Evolutionary conservation across 2,888 invertebrate species (phyloP).

Genomic region (Perizoma flavofasciatum): DNA sequence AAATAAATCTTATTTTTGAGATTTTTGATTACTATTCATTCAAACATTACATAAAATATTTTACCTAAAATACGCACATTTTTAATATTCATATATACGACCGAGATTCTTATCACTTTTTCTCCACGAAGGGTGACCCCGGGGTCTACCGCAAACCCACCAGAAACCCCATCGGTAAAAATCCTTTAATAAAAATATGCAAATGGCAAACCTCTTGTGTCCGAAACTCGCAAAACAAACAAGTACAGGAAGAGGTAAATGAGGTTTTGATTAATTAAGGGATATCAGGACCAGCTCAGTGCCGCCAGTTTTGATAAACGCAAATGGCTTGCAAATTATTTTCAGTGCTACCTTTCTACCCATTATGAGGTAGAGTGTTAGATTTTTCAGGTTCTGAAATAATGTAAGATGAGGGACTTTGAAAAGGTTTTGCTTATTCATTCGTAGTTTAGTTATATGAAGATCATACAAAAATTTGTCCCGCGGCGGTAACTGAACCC

Average conservation of each 20-base stretch:
- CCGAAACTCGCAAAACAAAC: conserved; percentile 31
- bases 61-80: neutral
- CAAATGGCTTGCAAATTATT: conserved; percentile 19
- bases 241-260: conserved; percentile 34
- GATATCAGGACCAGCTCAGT: conserved; percentile 13
- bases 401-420: neutral
- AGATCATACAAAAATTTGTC: too few relatives aligned
- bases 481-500: too few relatives aligned
- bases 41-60: too few relatives aligned
- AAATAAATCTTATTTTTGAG: too few relatives aligned
- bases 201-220: conserved; percentile 36
- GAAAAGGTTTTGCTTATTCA: neutral
- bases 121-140: conserved; percentile 23
- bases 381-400: conserved; percentile 2
- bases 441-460: too few relatives aligned
- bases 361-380: conserved; percentile 9
- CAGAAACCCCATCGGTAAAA: conserved; percentile 30
- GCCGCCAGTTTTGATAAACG: conserved; percentile 20
- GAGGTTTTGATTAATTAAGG: conserved; percentile 41
- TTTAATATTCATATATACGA: neutral
- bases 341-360: conserved; percentile 16
- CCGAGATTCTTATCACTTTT: conserved; percentile 27
- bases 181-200: conserved; percentile 37
- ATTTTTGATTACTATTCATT: too few relatives aligned
- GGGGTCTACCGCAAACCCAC: conserved; percentile 2